Evolutionary conservation across 2,888 invertebrate species (phyloP).

Genomic region (Neria commutata): DNA sequence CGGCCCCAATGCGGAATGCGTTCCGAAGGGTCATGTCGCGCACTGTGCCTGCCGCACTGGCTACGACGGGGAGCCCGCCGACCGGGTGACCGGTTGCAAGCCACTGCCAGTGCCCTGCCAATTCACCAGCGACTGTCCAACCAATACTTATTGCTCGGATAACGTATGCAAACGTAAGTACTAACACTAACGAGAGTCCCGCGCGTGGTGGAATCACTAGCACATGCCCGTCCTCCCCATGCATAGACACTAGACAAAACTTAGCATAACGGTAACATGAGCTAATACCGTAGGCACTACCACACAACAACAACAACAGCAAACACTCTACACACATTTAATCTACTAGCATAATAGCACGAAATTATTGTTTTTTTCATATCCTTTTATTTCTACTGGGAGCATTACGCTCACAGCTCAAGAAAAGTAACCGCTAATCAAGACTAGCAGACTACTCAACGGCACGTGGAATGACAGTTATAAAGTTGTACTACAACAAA

Average conservation of each 20-base stretch:
- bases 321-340: too few relatives aligned
- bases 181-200: conserved; percentile 34
- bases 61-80: conserved; percentile 78
- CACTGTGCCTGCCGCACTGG: conserved; percentile 80
- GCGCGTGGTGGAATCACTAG: too few relatives aligned
- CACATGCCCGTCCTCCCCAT: conserved; percentile 10
- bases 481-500: too few relatives aligned
- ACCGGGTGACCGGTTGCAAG: conserved; percentile 73
- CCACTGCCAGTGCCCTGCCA: conserved; percentile 76
- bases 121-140: conserved; percentile 74
- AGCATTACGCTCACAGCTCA: too few relatives aligned
- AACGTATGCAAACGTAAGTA: conserved; percentile 80
- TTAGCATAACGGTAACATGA: conserved; percentile 3
- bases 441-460: too few relatives aligned
- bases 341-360: too few relatives aligned
- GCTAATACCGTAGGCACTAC: conserved; percentile 22
- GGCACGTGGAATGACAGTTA: too few relatives aligned
- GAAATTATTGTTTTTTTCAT: too few relatives aligned
- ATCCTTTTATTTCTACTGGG: too few relatives aligned
- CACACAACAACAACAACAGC: conserved; percentile 23
- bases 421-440: conserved; percentile 10
- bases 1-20: conserved; percentile 84
- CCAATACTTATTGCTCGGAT: conserved; percentile 82
- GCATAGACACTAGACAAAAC: conserved; percentile 21
- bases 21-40: conserved; percentile 75